Percentiles rank a stretch among this genome's conserved stretches.
phyloP scores from a whole-genome alignment of 2,113 vertebrate species.

The Salvelinus alpinus region DNA sequence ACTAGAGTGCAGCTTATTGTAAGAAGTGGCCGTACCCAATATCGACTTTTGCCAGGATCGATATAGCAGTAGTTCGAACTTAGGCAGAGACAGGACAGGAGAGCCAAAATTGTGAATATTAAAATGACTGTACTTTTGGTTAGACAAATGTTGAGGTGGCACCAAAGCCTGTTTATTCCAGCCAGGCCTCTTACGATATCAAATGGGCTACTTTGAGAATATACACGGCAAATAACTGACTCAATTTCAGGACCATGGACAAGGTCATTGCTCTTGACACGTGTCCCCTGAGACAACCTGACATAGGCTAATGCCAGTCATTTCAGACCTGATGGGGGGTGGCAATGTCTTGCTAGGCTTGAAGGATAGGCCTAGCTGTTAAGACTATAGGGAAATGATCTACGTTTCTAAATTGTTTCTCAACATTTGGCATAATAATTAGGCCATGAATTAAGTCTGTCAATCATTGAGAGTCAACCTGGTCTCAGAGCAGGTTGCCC shows the following conservation, averaged over 20 bases:
- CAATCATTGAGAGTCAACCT: too few species aligned
- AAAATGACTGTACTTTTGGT: too few species aligned
- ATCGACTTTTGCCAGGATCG: neutral
- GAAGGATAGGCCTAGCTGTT: neutral
- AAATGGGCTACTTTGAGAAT: neutral
- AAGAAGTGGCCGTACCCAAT: conserved; percentile 5
- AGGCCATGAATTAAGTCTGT: neutral
- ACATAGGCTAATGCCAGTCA: neutral
- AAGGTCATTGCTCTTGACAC: neutral
- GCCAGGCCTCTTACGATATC: too few species aligned
- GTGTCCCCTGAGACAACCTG: neutral
- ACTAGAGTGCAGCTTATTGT: conserved; percentile 55
- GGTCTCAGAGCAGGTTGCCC: too few species aligned
- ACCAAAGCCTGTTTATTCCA: too few species aligned
- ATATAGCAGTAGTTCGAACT: neutral
- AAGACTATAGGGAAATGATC: too few species aligned
- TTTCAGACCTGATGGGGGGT: neutral
- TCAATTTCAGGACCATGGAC: neutral
- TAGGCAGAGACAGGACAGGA: neutral
- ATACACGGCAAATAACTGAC: neutral
- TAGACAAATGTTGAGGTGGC: too few species aligned
- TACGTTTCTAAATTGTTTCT: too few species aligned
- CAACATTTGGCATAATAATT: too few species aligned
- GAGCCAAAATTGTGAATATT: neutral
- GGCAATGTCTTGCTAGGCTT: neutral